Evolutionary conservation across 2,888 invertebrate species (phyloP), one percentile per base, ranked within the genome.

Genomic region (Xylocampa areola): DNA sequence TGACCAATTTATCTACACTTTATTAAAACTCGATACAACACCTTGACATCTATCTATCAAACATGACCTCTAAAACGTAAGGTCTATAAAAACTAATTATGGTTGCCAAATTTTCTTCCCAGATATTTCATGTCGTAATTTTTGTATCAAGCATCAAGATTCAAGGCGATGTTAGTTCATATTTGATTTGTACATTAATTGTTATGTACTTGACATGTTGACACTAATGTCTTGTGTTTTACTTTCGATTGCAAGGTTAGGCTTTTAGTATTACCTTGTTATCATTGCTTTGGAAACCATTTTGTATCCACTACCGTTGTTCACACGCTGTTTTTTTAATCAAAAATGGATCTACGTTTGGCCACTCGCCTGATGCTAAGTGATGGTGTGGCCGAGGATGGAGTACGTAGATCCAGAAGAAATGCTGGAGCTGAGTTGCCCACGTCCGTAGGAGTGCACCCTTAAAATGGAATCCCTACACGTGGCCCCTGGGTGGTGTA

Each of bases 111-210:
- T 69, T 44, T 35, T 65, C 59, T 45, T 45, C 49, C 47, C 43
- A 68, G 48, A 19, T 39, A 32, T 53, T 39, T 21, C 16, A 36
- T 72, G 55, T 58, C 48, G 60, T 47, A 61, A 70, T n/a, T n/a
- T n/a, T n/a, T n/a, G n/a, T n/a, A n/a, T n/a, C n/a, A n/a, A n/a
- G n/a, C 43, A 40, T 25, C 30, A 48, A 27, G 10, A 13, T 48
- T 40, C 77, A 76, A 77, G 78, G 78, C 11, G 45, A 40, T 13
- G 44, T 76, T 71, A 70, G 61, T 65, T 53, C 65, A 76, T 64
- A 48, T 52, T 50, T 30, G 14, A 52, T 49, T 41, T 52, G 44
- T 52, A 32, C 36, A 27, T 29, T 40, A 54, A 36, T 50, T 17
- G 27, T 2, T 16, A 53, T 53, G 63, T 40, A 60, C 76, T 76